These are phyloP conservation scores for Drosophila siamana DNA, from an alignment of 2,888 invertebrate species.

Conservation along the genomic window DNA sequence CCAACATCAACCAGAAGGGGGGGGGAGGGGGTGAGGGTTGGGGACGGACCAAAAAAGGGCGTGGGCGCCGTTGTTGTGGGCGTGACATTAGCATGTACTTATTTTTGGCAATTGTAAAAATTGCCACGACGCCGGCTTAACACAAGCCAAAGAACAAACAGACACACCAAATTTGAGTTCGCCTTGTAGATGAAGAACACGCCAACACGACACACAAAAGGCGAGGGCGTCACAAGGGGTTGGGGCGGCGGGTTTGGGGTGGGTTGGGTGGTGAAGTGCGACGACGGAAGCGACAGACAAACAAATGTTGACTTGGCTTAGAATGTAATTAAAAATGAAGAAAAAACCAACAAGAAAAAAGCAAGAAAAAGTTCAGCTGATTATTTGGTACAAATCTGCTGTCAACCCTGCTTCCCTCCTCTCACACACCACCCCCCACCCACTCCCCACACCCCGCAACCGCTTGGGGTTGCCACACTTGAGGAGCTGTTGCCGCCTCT, in stretches of 20 bases:
- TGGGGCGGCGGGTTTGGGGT: not conserved
- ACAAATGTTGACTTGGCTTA: slow-evolving; percentile 62
- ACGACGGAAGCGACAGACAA: slow-evolving; percentile 49
- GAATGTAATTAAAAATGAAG: slow-evolving; percentile 68
- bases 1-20: slow-evolving; percentile 11
- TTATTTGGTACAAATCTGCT: slow-evolving; percentile 44
- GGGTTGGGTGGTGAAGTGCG: not conserved
- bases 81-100: slow-evolving; percentile 63
- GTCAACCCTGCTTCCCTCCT: not conserved
- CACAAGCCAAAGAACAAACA: slow-evolving; percentile 55
- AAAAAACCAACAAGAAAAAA: not conserved
- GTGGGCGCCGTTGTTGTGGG: slow-evolving; percentile 23
- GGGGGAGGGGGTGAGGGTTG: too few relatives aligned
- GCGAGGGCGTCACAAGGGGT: too few relatives aligned
- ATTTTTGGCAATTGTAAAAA: slow-evolving; percentile 63
- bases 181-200: slow-evolving; percentile 1
- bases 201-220: slow-evolving; percentile 1
- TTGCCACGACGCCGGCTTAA: slow-evolving; percentile 46
- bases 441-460: not conserved
- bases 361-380: slow-evolving; percentile 51
- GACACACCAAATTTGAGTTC: slow-evolving; percentile 27
- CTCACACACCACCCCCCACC: not conserved
- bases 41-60: slow-evolving; percentile 6
- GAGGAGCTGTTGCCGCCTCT: too few relatives aligned
- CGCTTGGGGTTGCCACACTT: too few relatives aligned